These are phyloP conservation scores for Carcharodon carcharias DNA, from an alignment of 2,797 vertebrate species.

Conservation along the genomic window DNA sequence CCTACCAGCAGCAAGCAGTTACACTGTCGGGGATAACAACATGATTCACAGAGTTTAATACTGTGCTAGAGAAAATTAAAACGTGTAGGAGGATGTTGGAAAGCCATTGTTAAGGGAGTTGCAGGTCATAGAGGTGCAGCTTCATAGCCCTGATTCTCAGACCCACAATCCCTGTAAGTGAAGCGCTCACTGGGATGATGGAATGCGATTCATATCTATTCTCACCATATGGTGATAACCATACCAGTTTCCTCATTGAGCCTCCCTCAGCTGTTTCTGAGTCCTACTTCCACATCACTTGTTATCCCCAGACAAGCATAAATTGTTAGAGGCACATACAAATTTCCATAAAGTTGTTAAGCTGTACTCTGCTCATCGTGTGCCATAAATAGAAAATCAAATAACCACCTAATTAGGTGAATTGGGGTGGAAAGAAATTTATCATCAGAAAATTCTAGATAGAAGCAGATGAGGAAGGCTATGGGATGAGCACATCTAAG, in stretches of 20 bases:
- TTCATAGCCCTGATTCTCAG: not conserved
- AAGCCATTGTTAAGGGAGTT: not conserved
- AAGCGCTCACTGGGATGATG: not conserved
- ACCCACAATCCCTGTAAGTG: not conserved
- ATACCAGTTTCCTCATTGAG: not conserved
- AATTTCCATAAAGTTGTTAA: not conserved
- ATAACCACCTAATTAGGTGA: not conserved
- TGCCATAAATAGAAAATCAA: not conserved
- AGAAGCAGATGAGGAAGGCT: not conserved
- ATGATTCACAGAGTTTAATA: not conserved
- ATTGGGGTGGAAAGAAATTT: not conserved
- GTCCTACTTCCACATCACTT: not conserved
- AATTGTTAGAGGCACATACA: not conserved
- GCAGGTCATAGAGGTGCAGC: not conserved
- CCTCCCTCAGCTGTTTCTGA: not conserved
- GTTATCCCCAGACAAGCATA: not conserved
- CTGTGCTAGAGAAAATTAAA: not conserved
- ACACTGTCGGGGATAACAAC: not conserved
- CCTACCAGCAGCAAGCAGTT: not conserved
- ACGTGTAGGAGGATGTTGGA: not conserved
- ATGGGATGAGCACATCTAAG: not conserved
- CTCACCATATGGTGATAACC: not conserved
- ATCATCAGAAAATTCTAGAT: not conserved
- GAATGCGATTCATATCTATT: not conserved
- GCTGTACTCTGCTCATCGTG: not conserved